Percentiles rank a stretch among this genome's conserved stretches.
These are phyloP conservation scores for Danio rerio DNA, from an alignment of 2,113 vertebrate species.

Conservation along the genomic window GRCz12tu NC_133193.1:36901001-36901500, in stretches of 20 bases:
- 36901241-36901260: not conserved
- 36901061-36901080: slow-evolving; percentile 54
- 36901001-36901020: slow-evolving; percentile 65
- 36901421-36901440: slow-evolving; percentile 5
- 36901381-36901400: slow-evolving; percentile 4
- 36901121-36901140: slow-evolving; percentile 56
- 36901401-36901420: slow-evolving; percentile 31
- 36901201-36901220: slow-evolving; percentile 56
- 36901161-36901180: slow-evolving; percentile 72
- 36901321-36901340: slow-evolving; percentile 83
- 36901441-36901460: slow-evolving; percentile 66
- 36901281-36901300: slow-evolving; percentile 68
- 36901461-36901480: slow-evolving; percentile 27
- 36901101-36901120: slow-evolving; percentile 51
- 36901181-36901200: slow-evolving; percentile 66
- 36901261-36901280: slow-evolving; percentile 42
- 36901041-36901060: slow-evolving; percentile 70
- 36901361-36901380: slow-evolving; percentile 60
- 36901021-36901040: slow-evolving; percentile 61
- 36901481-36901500: slow-evolving; percentile 67
- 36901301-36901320: slow-evolving; percentile 86
- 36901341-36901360: slow-evolving; percentile 82
- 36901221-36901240: slow-evolving; percentile 27
- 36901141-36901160: slow-evolving; percentile 71
- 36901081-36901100: slow-evolving; percentile 46